Evolutionary conservation across 2,888 invertebrate genomes (phyloP), one percentile per base, ranked within the genome.

Genomic region (Anoplius nigerrimus): DNA sequence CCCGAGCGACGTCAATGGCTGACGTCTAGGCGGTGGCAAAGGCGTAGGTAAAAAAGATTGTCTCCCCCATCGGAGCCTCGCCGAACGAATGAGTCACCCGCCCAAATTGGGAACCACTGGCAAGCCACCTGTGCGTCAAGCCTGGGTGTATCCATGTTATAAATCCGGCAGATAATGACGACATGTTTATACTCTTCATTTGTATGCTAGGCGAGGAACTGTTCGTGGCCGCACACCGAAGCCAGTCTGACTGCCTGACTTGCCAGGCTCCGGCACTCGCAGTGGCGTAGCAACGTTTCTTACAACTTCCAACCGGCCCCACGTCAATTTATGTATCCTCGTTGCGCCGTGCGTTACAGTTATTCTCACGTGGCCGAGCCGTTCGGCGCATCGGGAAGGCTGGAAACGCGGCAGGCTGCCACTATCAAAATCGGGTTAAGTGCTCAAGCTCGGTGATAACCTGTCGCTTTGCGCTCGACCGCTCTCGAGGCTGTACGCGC

Each of bases 121-220:
- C 55, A 48, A 74, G 70, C 75, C 80, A 82, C 79, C 82, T 82
- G 82, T 72, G 72, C 79, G 66, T 80, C 74, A 76, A 75, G 74
- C 16, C 79, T 53, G 71, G 72, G 72, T 77, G 80, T 84, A 83
- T 82, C 78, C 80, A 76, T 77, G 80, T 81, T 84, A 85, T 87
- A 87, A 86, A 87, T 87, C 83, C 79, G 79, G 73, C 75, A 81
- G 87, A 86, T 87, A 87, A 87, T 86, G 84, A 87, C 84, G 86
- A 86, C 87, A 86, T 86, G 86, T 87, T 87, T 87, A 87, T 87
- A 84, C 82, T 83, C 85, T 86, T 86, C 84, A 85, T 87, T 87
- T 82, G 87, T 86, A 86, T 85, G 82, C 86, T 79, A 82, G 82
- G 68, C 84, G 76, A 82, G 75, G 76, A 78, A 74, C 71, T 63